phyloP scores from a whole-genome alignment of 2,797 vertebrate genomes.

The Crypturellus tataupa region DNA sequence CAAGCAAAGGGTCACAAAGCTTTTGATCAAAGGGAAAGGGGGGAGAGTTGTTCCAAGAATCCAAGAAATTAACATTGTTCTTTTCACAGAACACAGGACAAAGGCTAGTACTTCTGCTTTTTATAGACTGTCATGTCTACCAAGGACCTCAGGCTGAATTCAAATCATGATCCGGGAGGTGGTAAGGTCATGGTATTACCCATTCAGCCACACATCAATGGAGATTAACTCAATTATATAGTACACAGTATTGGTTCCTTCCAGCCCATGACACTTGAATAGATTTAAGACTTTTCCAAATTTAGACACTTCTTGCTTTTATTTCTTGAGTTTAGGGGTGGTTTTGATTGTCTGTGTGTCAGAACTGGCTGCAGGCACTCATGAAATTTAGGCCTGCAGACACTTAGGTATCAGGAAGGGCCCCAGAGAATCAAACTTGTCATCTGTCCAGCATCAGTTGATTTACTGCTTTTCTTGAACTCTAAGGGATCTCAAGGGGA shows the following conservation, averaged over 20 bases:
- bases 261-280: slow-evolving; percentile 47
- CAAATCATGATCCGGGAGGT: slow-evolving; percentile 60
- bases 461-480: slow-evolving; percentile 79
- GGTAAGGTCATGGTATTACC: slow-evolving; percentile 68
- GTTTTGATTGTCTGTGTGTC: slow-evolving; percentile 70
- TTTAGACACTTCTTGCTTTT: slow-evolving; percentile 1
- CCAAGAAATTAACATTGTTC: slow-evolving; percentile 1
- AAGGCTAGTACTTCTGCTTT: not conserved
- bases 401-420: slow-evolving; percentile 43
- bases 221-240: slow-evolving; percentile 59
- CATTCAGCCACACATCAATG: slow-evolving; percentile 48
- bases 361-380: slow-evolving; percentile 62
- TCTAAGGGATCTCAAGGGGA: slow-evolving; percentile 71
- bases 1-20: slow-evolving; percentile 12
- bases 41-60: slow-evolving; percentile 49
- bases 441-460: slow-evolving; percentile 76
- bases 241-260: slow-evolving; percentile 13
- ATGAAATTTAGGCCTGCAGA: slow-evolving; percentile 52
- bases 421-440: slow-evolving; percentile 74
- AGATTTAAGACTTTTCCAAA: slow-evolving; percentile 55
- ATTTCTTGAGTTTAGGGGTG: slow-evolving; percentile 37
- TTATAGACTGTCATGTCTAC: slow-evolving; percentile 23
- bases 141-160: slow-evolving; percentile 61
- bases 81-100: not conserved
- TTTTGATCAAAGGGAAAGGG: not conserved